These are phyloP conservation scores for Smittia aterrima DNA, from an alignment of 2,888 invertebrate genomes.

Conservation along the genomic window DNA sequence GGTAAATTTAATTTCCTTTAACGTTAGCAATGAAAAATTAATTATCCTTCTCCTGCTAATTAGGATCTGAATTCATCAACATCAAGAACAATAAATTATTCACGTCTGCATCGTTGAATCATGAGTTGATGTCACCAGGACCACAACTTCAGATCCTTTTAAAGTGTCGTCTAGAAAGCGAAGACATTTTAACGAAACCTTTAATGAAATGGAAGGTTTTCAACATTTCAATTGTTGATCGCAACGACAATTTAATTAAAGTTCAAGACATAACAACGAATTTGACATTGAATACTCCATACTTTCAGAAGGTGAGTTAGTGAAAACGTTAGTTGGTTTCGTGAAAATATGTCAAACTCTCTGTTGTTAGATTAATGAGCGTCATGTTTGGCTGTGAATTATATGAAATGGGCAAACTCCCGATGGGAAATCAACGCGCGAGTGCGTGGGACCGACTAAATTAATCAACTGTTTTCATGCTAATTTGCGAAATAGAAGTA, in stretches of 20 bases:
- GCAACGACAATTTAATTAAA: conserved; percentile 91
- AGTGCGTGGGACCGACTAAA: background rate
- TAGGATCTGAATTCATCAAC: conserved; percentile 52
- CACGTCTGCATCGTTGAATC: conserved; percentile 53
- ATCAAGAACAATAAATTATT: conserved; percentile 52
- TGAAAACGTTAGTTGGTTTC: background rate
- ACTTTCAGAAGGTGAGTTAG: conserved; percentile 49
- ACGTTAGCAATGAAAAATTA: background rate
- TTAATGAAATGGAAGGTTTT: conserved; percentile 47
- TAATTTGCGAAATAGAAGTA: background rate
- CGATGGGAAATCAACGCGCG: background rate
- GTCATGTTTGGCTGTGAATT: background rate
- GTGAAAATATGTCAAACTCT: background rate
- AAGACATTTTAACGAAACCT: conserved; percentile 42
- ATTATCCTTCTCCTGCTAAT: conserved; percentile 22
- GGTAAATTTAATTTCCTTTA: conserved; percentile 48
- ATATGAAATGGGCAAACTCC: background rate
- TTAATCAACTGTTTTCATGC: background rate
- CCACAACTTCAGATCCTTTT: conserved; percentile 50
- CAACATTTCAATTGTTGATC: conserved; percentile 67
- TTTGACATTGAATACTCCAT: conserved; percentile 50
- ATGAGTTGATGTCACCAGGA: conserved; percentile 54
- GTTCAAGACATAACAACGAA: conserved; percentile 53
- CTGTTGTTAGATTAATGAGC: background rate
- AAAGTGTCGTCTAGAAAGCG: conserved; percentile 53